These are phyloP conservation scores for Drosophila prostipennis DNA, from an alignment of 2,888 invertebrate species.

Conservation along the genomic window DNA sequence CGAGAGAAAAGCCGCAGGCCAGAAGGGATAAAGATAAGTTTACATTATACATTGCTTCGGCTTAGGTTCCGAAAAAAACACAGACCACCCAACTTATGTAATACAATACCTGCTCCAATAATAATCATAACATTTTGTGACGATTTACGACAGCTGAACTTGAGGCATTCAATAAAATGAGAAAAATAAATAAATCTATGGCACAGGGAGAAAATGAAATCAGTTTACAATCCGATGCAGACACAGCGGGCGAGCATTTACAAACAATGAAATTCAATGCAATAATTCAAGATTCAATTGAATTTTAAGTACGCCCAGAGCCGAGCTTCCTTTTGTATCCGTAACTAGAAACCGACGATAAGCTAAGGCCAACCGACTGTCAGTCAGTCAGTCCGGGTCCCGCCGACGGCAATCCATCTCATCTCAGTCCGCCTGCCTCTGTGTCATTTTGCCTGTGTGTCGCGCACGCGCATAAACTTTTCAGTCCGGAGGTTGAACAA, in stretches of 20 bases:
- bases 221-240: conserved; percentile 72
- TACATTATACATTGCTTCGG: not conserved
- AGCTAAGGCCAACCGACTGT: conserved; percentile 36
- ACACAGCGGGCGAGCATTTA: conserved; percentile 71
- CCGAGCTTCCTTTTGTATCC: conserved; percentile 48
- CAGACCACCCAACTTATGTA: conserved; percentile 41
- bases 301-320: conserved; percentile 79
- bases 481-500: conserved; percentile 19
- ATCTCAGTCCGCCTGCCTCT: conserved; percentile 41
- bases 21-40: not conserved
- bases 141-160: conserved; percentile 66
- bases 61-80: not conserved
- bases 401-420: conserved; percentile 75
- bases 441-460: conserved; percentile 49
- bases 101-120: conserved; percentile 39
- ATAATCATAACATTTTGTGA: conserved; percentile 50
- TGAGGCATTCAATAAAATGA: conserved; percentile 63
- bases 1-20: not conserved
- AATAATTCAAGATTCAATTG: conserved; percentile 83
- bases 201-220: conserved; percentile 69
- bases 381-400: conserved; percentile 45
- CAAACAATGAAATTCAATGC: conserved; percentile 82
- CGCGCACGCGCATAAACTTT: conserved; percentile 63
- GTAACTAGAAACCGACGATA: conserved; percentile 68
- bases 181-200: conserved; percentile 75